Conservation (phyloP, 1,140 invertebrate genomes). For the Luehdorfia chinensis region DNA sequence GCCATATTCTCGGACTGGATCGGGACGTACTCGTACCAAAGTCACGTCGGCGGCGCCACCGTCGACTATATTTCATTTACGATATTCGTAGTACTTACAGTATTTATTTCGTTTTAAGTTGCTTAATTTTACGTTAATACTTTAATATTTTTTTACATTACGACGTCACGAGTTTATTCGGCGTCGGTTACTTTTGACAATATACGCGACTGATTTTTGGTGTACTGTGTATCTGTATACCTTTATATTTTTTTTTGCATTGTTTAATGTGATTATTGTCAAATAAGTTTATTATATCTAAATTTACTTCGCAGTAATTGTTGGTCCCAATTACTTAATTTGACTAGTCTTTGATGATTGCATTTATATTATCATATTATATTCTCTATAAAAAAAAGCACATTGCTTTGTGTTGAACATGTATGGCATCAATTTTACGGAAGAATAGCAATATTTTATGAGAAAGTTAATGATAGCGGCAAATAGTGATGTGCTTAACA, state of each 20-base stretch:
- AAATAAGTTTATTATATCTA: conserved; percentile 10
- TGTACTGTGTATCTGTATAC: neutral
- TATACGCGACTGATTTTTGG: conserved; percentile 13
- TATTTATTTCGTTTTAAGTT: conserved; percentile 71
- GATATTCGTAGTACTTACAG: conserved; percentile 70
- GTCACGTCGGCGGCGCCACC: conserved; percentile 34
- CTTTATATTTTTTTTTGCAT: conserved; percentile 8
- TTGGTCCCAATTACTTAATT: neutral
- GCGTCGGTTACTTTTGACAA: conserved; percentile 6
- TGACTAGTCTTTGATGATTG: conserved; percentile 12
- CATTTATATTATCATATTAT: conserved; percentile 6
- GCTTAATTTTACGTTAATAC: conserved; percentile 36
- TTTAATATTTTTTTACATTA: conserved; percentile 23
- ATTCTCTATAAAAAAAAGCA: too few species aligned
- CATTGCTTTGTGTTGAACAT: too few species aligned
- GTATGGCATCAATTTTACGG: too few species aligned
- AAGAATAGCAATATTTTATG: too few species aligned
- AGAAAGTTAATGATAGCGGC: too few species aligned
- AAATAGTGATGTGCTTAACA: too few species aligned
- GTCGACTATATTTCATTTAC: conserved; percentile 32
- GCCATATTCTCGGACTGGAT: conserved; percentile 52
- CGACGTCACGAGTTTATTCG: neutral
- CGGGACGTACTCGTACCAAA: conserved; percentile 57
- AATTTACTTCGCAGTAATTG: conserved; percentile 4
- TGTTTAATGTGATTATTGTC: neutral